Evolutionary conservation across 2,888 invertebrate species (phyloP), one percentile per base, ranked within the genome.

Genomic region (Parasteatoda lunata): DNA sequence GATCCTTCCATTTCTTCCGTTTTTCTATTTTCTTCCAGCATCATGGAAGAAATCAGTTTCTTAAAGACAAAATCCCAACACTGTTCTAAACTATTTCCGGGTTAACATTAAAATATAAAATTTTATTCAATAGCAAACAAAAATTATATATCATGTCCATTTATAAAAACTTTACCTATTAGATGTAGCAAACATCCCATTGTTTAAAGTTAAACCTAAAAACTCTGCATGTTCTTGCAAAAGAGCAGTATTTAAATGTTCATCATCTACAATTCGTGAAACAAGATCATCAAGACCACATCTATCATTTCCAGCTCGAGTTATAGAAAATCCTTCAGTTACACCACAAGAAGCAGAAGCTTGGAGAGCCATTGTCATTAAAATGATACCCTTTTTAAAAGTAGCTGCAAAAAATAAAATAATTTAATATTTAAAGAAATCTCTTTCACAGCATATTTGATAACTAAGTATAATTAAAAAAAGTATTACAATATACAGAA

Each of bases 191-290:
- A 87, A 82, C 68, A 77, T 64, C 49, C 71, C 86, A 47, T 59
- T 68, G 64, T 77, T 87, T 68, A 80, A 69, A 68, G 71, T 80
- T 5, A 87, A 73, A 13, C 81, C 86, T 52, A 87, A 69, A 8
- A 82, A 65, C 59, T 87, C 86, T 65, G 82, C 81, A 77, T 87
- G 86, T 64, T 87, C 86, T 54, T 77, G 76, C 9, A 87, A 30
- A n/a, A 80, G 47, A 59, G 72, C 73, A 72, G 70, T 73, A 69
- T 82, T 87, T 54, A 81, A 45, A 66, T 77, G 72, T 65, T 86
- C 86, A 77, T 87, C 86, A 77, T 87, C 86, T 68, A 87, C 81
- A 82, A 87, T 87, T 69, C 82, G 81, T 49, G 86, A 82, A 5
- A 82, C 86, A 52, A 87, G 64, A 65, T 87, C 86, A 82, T 87